Evolutionary conservation across 2,888 invertebrate genomes (phyloP), one percentile per base, ranked within the genome.

Genomic region (Miltochrista miniata): DNA sequence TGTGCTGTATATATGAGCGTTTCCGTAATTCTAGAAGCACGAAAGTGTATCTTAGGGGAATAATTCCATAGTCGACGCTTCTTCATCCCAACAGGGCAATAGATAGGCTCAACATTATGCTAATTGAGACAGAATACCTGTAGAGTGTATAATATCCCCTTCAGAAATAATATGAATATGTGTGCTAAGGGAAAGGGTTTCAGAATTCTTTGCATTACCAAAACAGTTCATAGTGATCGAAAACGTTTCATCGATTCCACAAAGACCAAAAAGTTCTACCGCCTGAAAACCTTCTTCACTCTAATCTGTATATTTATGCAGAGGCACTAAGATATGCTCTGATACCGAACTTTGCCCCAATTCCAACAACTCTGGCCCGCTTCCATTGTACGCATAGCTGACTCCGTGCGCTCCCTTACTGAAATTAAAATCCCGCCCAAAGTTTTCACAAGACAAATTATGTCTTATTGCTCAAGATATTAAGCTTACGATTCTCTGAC

Each of bases 371-470:
- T 59, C 52, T 51, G 42, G 24, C 48, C 54, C 59, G 61, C 64
- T 56, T 64, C 67, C 70, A 71, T 70, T 51, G 66, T 63, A 76
- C 79, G 78, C 79, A 53, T 68, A 73, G 69, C 65, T 72, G 76
- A 54, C 47, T 73, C 63, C 57, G 60, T 66, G 75, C 79, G 77
- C 74, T 72, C 76, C 77, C 72, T 71, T 65, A 72, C 54, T 53
- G 56, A 70, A 77, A 81, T 79, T 81, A 81, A 79, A 76, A 79
- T 64, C 56, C 50, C 36, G 24, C 30, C 30, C 34, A 31, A 13
- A 30, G 45, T 37, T 38, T 12, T 1, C 43, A 35, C 43, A 35
- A 18, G 2, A 50, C 12, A 64, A 70, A 69, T 57, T 56, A 38
- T 35, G 50, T 66, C 61, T 51, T 75, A 71, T 48, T 0, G 0